Evolutionary conservation across 2,113 vertebrate genomes (phyloP).

Genomic region (Prunella fulvescens): DNA sequence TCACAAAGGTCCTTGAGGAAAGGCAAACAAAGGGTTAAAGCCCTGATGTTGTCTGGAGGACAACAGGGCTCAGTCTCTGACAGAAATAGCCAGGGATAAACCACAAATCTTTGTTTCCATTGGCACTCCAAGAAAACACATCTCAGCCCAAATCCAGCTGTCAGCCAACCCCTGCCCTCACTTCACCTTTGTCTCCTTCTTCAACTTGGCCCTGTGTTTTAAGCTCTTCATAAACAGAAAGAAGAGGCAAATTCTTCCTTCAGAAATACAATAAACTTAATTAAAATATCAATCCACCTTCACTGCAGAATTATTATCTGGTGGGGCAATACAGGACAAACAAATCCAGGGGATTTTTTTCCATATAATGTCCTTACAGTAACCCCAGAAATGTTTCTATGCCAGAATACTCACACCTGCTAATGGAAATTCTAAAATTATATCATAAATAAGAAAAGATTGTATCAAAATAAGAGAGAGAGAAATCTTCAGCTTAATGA

Average conservation of each 20-base stretch:
- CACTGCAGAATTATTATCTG: not conserved
- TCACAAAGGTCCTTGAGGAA: not conserved
- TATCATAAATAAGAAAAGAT: not conserved
- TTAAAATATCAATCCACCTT: not conserved
- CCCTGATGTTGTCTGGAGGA: not conserved
- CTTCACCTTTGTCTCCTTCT: not conserved
- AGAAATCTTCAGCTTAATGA: not conserved
- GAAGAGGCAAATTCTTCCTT: not conserved
- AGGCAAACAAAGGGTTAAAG: not conserved
- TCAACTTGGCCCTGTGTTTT: not conserved
- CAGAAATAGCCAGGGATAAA: constrained; percentile 31
- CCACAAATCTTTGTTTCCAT: not conserved
- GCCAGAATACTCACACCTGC: not conserved
- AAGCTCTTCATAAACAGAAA: not conserved
- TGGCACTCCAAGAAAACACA: not conserved
- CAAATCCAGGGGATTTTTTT: not conserved
- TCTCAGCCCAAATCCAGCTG: not conserved
- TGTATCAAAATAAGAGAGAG: not conserved
- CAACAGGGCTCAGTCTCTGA: not conserved
- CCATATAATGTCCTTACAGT: not conserved
- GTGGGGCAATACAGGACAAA: not conserved
- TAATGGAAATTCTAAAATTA: not conserved
- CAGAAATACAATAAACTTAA: not conserved
- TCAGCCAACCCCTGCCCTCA: not conserved
- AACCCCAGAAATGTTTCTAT: not conserved